Base-by-base conservation (phyloP, 2,797 vertebrate species). In the Sebastes vulpes region DNA sequence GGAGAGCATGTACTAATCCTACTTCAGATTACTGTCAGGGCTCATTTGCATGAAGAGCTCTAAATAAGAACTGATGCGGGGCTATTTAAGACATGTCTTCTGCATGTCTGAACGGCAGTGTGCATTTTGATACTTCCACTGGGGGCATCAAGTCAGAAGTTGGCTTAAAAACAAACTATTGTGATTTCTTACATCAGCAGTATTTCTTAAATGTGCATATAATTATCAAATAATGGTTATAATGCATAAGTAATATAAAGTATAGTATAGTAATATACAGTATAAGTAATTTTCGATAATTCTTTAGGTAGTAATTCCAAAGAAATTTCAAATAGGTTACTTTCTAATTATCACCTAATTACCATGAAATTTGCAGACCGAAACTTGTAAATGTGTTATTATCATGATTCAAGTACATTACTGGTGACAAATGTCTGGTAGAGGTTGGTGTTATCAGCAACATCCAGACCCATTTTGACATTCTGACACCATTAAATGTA, bases 1-100 rank as follows among this genome's bases (percentile, higher is more conserved):
- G 5, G 26, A 38, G 69, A 28, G 31, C 35, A 35, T 35, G 63
- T 9, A 64, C 72, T 68, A 81, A 77, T 83, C 64, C 72, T 6
- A 23, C 58, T 79, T 73, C 65, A 71, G 38, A 75, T 85, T 66
- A 79, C 71, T 75, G 54, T 54, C 67, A 68, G 57, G 58, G 31
- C 61, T 81, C 57, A 72, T 82, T 52, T 85, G 65, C 69, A 78
- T 82, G n/a, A 18, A 28, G 46, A 6, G 56, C 23, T 67, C 38
- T 64, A 65, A 82, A 82, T 65, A 77, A 66, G 35, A 65, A 3
- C 35, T 58, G 67, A 42, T 72, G 58, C 54, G 4, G 25, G 26
- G 60, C 54, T 65, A 65, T 16, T 77, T 31, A 50, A 25, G 35
- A 72, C 52, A 38, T 6, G 31, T 48, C 31, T 54, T 32, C n/a